A percentile compares a stretch with the other conserved stretches of the same genome.
Conservation (phyloP, 2,113 vertebrate genomes). For the Tragulus kanchil region DNA sequence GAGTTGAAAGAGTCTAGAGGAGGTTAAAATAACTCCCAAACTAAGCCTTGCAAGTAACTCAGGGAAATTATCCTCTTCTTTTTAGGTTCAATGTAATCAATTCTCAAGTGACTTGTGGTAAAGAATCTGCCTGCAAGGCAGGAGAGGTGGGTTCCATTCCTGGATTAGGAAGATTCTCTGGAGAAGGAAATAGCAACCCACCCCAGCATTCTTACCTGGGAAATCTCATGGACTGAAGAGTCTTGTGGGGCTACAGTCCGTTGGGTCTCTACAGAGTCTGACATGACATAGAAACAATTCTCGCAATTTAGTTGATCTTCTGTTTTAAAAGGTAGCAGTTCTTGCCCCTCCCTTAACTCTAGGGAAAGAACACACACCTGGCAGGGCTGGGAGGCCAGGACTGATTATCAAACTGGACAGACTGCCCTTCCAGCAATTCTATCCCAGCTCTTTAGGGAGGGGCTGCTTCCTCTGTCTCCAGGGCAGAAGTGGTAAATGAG, state of each 20-base stretch:
- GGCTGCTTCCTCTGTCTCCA: constrained; percentile 8
- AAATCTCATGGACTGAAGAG: neutral
- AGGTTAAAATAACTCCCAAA: constrained; percentile 65
- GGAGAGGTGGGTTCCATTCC: neutral
- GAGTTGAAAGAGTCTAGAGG: constrained; percentile 50
- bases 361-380: constrained; percentile 70
- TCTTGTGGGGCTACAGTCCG: neutral
- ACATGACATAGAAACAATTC: neutral
- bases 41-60: constrained; percentile 23
- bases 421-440: constrained; percentile 46
- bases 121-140: neutral
- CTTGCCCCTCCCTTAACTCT: neutral
- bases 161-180: neutral
- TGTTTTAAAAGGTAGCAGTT: constrained; percentile 55
- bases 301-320: constrained; percentile 50
- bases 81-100: constrained; percentile 38
- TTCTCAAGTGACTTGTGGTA: neutral
- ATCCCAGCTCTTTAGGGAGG: constrained; percentile 56
- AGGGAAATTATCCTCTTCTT: constrained; percentile 50
- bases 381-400: constrained; percentile 14
- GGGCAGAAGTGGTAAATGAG: constrained; percentile 64
- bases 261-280: neutral
- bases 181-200: neutral
- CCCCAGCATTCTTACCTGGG: neutral
- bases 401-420: constrained; percentile 39